These are phyloP conservation scores for Eucidaris tribuloides DNA, from an alignment of 35 echinoderm and acorn worm genomes.

Conservation along the genomic window DNA sequence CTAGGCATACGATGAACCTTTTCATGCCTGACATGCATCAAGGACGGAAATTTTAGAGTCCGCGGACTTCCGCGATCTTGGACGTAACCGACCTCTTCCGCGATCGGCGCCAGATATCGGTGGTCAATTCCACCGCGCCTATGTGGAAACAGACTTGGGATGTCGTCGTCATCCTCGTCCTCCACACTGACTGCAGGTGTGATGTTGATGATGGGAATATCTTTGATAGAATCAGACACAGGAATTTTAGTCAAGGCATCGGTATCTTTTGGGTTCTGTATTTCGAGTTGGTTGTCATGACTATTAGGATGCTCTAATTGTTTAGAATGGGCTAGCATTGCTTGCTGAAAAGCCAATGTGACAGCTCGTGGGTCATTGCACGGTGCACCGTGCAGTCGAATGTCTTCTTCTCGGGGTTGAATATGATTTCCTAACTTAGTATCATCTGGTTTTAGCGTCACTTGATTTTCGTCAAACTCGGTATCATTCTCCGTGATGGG, in stretches of 20 bases:
- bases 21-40: background rate
- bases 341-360: constrained; percentile 16
- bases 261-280: background rate
- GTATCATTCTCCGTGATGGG: background rate
- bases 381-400: background rate
- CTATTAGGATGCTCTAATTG: background rate
- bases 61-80: background rate
- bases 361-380: background rate
- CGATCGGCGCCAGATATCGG: background rate
- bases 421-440: background rate
- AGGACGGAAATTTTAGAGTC: background rate
- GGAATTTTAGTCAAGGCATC: too few relatives aligned
- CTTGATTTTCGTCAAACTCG: background rate
- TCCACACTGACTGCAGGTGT: background rate
- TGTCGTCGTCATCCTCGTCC: background rate
- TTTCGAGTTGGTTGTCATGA: background rate
- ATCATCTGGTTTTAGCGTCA: background rate
- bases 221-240: too few relatives aligned
- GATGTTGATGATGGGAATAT: background rate
- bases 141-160: background rate
- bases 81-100: background rate
- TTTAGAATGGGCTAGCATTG: background rate
- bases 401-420: background rate
- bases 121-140: background rate
- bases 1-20: constrained; percentile 4